These are phyloP conservation scores for Menidia menidia DNA, from an alignment of 2,797 vertebrate genomes.

Conservation along the genomic window DNA sequence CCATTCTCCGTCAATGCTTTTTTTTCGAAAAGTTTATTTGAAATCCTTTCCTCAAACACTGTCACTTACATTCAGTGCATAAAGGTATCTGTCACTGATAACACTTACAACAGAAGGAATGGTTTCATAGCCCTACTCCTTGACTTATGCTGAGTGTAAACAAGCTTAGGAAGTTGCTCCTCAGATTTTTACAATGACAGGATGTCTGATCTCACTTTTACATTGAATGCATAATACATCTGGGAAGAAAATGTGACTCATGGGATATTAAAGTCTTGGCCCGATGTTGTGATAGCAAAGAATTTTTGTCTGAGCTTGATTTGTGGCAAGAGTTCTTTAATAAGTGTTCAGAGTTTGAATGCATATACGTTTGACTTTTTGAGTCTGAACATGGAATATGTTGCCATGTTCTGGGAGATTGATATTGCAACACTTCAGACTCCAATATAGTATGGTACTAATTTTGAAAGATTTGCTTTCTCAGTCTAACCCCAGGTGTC, in stretches of 20 bases:
- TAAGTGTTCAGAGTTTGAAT: background rate
- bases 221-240: conserved; percentile 56
- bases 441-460: too few relatives aligned
- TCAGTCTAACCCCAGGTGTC: too few relatives aligned
- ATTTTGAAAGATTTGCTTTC: too few relatives aligned
- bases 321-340: background rate
- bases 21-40: background rate
- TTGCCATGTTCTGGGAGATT: too few relatives aligned
- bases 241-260: conserved; percentile 50
- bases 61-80: conserved; percentile 8
- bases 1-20: conserved; percentile 5
- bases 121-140: conserved; percentile 6
- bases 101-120: conserved; percentile 25
- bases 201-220: conserved; percentile 59
- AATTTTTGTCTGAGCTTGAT: conserved; percentile 27
- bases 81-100: conserved; percentile 27
- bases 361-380: background rate
- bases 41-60: conserved; percentile 39
- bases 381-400: background rate
- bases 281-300: conserved; percentile 46
- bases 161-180: conserved; percentile 54
- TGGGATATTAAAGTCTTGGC: conserved; percentile 41
- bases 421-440: too few relatives aligned
- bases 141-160: conserved; percentile 59
- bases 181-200: conserved; percentile 63